Evolutionary conservation across 2,888 invertebrate genomes (phyloP), one percentile per base, ranked within the genome.

Genomic region (Cremastobaeus sp.): DNA sequence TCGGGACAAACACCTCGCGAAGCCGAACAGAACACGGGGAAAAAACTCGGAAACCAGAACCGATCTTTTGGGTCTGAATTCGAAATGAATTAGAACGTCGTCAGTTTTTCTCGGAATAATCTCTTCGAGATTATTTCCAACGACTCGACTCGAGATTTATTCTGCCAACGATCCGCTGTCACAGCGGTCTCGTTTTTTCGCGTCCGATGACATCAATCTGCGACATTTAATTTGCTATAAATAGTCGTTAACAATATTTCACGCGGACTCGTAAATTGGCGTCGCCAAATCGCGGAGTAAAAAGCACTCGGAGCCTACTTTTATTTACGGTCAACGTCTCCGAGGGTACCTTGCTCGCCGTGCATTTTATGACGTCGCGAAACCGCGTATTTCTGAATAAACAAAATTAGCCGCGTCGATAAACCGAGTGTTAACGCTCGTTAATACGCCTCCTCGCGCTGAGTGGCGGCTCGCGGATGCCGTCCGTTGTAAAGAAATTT

Each of bases 221-320:
- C 68, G 68, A 48, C 69, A 69, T 74, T 68, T 74, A 74, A 64
- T 74, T 50, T 47, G 34, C 57, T 60, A 74, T 59, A 64, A 70
- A 70, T 55, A 54, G 70, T 35, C 37, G 3, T 12, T 1, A 17
- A 39, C 47, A 39, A 62, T 70, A 70, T 47, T 62, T 62, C 55
- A 64, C 69, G 34, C 37, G 17, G 48, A 54, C 69, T 62, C 62
- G 37, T 70, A 70, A 70, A 70, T 70, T 35, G 11, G 54, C 39
- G 41, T 5, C 32, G 32, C 47, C 41, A 52, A 62, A 55, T 60
- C 12, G 43, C 68, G 45, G 52, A 68, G 59, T 52, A 50, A 59
- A 59, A 59, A 68, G 50, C 37, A 18, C 17, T 28, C 50, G 32
- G 3, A n/a, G n/a, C n/a, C n/a, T n/a, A n/a, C n/a, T n/a, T n/a